Evolutionary conservation across 2,888 invertebrate genomes (phyloP), one percentile per base, ranked within the genome.

Genomic region (Gastracanthus pulcherrimus): DNA sequence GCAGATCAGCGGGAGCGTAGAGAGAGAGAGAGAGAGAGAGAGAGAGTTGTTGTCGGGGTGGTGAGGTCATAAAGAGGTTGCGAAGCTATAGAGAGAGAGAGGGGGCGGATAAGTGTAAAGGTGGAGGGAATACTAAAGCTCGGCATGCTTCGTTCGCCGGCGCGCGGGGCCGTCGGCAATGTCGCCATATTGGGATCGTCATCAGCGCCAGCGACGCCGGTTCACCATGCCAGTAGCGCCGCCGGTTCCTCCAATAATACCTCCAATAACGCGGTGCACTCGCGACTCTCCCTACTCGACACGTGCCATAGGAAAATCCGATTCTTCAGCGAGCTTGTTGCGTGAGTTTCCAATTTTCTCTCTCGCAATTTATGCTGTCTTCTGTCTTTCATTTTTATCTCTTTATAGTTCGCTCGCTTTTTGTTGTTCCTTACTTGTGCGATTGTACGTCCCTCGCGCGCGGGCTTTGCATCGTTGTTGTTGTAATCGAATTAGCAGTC

Each of bases 261-360:
- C n/a, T 76, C 81, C 60, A 82, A 77, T 71, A 76, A 69, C 79
- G 81, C 86, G 75, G 81, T 84, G 13, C 86, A 93, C 89, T 93
- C 94, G 85, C 92, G 94, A 84, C 93, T 94, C 84, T 95, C 95
- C 84, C 93, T 95, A 66, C 94, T 95, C 91, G 95, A 95, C 92
- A 94, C 95, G 87, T 95, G 95, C 91, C 95, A 95, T 92, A 93
- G 95, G 90, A 95, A 95, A 92, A 95, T 95, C 89, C 93, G 95
- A 86, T 93, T 95, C 88, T 94, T 95, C 90, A 94, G 95, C 87
- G 95, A 95, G 88, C 93, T 95, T 88, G 95, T 95, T 90, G 94
- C 95, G 95, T 95, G 94, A 95, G 95, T 94, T 19, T 76, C 62
- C 26, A n/a, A 5, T n/a, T 55, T 55, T 55, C 11, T 55, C 13